Evolutionary conservation across 2,797 vertebrate species (phyloP).

Genomic region (Avahi laniger): DNA sequence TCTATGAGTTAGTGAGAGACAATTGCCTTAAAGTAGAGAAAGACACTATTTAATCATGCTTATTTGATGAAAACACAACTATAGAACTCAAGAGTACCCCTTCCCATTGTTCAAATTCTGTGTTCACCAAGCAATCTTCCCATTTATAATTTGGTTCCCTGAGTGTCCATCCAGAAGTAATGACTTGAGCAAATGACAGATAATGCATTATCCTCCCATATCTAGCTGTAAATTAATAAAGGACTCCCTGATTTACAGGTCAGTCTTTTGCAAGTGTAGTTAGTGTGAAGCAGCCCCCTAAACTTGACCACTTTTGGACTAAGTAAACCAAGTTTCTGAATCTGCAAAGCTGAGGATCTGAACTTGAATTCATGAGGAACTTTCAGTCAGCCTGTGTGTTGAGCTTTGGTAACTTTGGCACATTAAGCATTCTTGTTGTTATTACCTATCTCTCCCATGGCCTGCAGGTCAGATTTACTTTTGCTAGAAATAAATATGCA

Average conservation of each 20-base stretch:
- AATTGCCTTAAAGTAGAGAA: neutral
- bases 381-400: neutral
- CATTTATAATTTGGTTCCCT: neutral
- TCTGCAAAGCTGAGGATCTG: neutral
- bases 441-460: neutral
- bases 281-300: neutral
- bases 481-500: neutral
- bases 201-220: neutral
- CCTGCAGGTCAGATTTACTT: neutral
- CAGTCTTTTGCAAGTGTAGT: neutral
- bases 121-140: neutral
- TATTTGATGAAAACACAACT: neutral
- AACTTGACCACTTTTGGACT: neutral
- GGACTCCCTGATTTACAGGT: neutral
- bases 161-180: neutral
- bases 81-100: neutral
- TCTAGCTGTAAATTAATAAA: conserved; percentile 13
- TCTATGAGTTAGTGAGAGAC: conserved; percentile 4
- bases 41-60: neutral
- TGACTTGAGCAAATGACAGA: neutral
- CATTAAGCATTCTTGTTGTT: neutral
- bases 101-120: neutral
- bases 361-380: neutral
- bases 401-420: neutral
- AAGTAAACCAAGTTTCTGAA: neutral